Percentiles rank a stretch among this genome's conserved stretches.
phyloP scores from a whole-genome alignment of 2,113 vertebrate genomes.

The Corythornis madagascariensis region DNA sequence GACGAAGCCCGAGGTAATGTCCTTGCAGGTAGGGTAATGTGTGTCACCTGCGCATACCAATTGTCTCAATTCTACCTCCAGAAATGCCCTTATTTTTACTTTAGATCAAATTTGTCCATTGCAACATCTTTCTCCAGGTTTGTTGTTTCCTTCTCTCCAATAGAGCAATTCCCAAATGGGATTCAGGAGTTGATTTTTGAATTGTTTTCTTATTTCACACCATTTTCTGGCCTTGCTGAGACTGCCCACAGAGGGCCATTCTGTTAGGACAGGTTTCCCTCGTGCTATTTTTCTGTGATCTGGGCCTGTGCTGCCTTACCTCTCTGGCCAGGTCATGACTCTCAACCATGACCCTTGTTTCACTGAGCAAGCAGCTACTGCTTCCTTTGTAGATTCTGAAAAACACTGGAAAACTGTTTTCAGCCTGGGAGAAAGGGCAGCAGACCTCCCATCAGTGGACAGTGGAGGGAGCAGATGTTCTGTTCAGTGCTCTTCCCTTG shows the following conservation, averaged over 20 bases:
- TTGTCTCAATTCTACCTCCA: background rate
- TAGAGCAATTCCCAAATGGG: background rate
- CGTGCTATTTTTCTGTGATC: background rate
- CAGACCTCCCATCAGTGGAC: background rate
- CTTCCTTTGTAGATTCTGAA: background rate
- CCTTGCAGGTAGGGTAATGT: background rate
- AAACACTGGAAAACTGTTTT: background rate
- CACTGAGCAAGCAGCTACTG: background rate
- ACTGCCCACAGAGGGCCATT: background rate
- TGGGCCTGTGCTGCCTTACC: background rate
- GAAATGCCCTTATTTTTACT: background rate
- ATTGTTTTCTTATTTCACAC: background rate
- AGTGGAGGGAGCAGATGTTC: background rate
- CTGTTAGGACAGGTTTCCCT: background rate
- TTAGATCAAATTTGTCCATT: background rate
- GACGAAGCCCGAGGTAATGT: background rate
- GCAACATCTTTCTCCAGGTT: background rate
- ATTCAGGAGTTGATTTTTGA: slow-evolving; percentile 5
- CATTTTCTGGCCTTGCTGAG: background rate
- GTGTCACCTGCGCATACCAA: background rate
- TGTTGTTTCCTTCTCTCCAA: background rate
- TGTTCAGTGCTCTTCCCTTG: background rate
- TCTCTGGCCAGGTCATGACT: background rate
- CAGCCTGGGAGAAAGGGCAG: background rate
- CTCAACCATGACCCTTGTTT: background rate